Evolutionary conservation across 30 jellyfish, hydroid and myxozoan genomes (phyloP), one percentile per base, ranked within the genome.

Genomic region (Turritopsis rubra): DNA sequence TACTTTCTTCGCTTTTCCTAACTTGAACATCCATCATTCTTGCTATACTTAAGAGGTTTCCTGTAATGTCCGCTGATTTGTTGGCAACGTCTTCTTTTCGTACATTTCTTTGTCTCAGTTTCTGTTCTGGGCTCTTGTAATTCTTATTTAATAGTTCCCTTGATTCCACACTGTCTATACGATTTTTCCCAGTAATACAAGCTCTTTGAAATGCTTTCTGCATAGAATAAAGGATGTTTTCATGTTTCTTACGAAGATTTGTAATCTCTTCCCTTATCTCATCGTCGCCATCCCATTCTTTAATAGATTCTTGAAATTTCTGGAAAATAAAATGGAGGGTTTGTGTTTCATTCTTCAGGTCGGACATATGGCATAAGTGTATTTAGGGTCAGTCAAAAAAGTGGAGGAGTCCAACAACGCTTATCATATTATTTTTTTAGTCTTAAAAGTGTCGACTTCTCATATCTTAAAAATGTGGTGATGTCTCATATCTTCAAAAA

Each of bases 11-110:
- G 22, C 93, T 78, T 71, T 88, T 95, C 29, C 85, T 88, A 21
- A 92, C 95, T 79, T 92, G 98, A 1, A 89, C 66, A 81, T 83
- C 89, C 98, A 92, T 92, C 90, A 92, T 29, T 81, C 83, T 88
- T 26, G 98, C 98, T 79, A 85, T 88, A 72, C 75, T 77, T 22
- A 81, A 41, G 80, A 92, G 84, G 68, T 88, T 81, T 22, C 85
- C 85, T 22, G 98, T 92, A 53, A 88, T 82, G 27, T 88, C 92
- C 19, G 91, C 79, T 0, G 98, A 75, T 68, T 68, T 68, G 0
- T 68, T 89, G 7, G 79, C 78, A 21, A 81, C 85, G 19, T 93
- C 89, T 29, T 88, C 88, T 68, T 83, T 88, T 52, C 85, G 83
- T n/a, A 41, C 79, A 29, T 70, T 80, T 65, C 75, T 84, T 72